A percentile compares a stretch with the other conserved stretches of the same genome.
These are phyloP conservation scores for Drosophila affinis DNA, from an alignment of 2,888 invertebrate genomes.

Conservation along the genomic window DNA sequence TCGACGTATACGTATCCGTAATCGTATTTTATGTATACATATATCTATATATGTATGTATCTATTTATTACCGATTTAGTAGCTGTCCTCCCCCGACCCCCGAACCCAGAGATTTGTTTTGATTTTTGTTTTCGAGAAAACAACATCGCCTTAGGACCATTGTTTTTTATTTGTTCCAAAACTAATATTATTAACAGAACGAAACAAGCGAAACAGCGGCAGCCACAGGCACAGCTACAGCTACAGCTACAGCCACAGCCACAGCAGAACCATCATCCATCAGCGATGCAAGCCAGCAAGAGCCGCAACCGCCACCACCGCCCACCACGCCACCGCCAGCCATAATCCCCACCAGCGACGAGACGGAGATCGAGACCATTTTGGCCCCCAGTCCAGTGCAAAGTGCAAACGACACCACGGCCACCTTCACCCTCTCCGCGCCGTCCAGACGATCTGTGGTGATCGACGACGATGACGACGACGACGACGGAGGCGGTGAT, in stretches of 20 bases:
- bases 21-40: constrained; percentile 51
- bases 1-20: constrained; percentile 50
- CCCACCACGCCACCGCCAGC: constrained; percentile 71
- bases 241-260: constrained; percentile 30
- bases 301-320: constrained; percentile 83
- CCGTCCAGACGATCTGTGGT: constrained; percentile 45
- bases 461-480: constrained; percentile 1
- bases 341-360: constrained; percentile 82
- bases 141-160: constrained; percentile 50
- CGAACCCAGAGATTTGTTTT: constrained; percentile 39
- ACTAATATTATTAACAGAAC: constrained; percentile 83
- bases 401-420: constrained; percentile 68
- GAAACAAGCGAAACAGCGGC: constrained; percentile 76
- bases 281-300: constrained; percentile 70
- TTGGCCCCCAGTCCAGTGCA: constrained; percentile 28
- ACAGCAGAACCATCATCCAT: constrained; percentile 22
- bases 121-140: constrained; percentile 62
- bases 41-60: neutral
- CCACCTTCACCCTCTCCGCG: constrained; percentile 79
- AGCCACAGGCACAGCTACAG: constrained; percentile 43
- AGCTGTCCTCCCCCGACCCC: neutral
- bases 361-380: constrained; percentile 63
- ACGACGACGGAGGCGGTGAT: constrained; percentile 21
- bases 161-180: constrained; percentile 76
- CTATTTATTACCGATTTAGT: neutral